Conservation (phyloP, 53 echinoderm and acorn worm genomes). For the Paracentrotus lividus region DNA sequence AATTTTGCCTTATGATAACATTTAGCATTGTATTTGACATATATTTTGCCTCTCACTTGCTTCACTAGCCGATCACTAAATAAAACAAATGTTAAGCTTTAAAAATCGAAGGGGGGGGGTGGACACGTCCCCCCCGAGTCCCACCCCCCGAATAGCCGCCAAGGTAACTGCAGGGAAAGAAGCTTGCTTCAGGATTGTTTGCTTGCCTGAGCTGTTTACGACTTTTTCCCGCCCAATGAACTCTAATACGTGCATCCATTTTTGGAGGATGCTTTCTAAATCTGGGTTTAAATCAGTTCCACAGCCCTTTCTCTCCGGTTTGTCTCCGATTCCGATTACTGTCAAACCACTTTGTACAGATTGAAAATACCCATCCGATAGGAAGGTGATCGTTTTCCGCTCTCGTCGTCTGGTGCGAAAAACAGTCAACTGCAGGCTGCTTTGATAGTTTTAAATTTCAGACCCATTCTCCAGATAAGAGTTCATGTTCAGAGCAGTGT, state of each 20-base stretch:
- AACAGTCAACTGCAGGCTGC: background rate
- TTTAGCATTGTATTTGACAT: no score
- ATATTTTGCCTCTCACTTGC: no score
- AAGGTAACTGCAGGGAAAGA: background rate
- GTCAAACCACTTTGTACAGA: constrained; percentile 23
- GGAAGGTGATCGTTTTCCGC: constrained; percentile 22
- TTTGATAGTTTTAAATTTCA: background rate
- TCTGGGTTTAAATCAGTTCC: background rate
- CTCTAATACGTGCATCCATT: background rate
- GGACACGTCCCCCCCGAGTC: no score
- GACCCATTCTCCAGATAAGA: background rate
- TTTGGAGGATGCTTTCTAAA: background rate
- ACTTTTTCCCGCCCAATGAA: background rate
- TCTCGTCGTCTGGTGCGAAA: background rate
- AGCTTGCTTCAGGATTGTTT: background rate
- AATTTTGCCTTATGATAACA: no score
- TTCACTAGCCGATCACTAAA: no score
- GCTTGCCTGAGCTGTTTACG: background rate
- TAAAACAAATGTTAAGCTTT: no score
- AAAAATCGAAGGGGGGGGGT: no score
- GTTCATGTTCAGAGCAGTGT: background rate
- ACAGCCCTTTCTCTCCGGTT: background rate
- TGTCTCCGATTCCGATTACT: constrained; percentile 24
- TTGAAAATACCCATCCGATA: constrained; percentile 25
- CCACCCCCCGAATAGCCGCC: no score